phyloP scores from a whole-genome alignment of 1,140 invertebrate genomes.

The Glossosoma conforme region DNA sequence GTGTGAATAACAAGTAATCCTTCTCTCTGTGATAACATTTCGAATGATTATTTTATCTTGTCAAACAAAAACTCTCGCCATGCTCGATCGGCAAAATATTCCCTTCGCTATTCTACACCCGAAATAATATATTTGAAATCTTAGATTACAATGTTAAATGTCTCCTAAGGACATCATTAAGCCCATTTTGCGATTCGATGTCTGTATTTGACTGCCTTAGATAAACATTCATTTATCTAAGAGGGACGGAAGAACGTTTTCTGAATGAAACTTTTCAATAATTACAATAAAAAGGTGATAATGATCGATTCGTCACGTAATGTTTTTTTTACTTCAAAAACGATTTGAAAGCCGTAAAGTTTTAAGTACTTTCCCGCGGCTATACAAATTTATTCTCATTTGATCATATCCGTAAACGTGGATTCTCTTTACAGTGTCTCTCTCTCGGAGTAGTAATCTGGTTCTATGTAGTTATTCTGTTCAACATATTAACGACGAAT shows the following conservation, averaged over 20 bases:
- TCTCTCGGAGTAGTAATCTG: not conserved
- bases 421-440: not conserved
- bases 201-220: not conserved
- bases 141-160: too few relatives aligned
- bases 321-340: slow-evolving; percentile 4
- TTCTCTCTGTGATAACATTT: too few relatives aligned
- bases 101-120: too few relatives aligned
- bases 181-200: too few relatives aligned
- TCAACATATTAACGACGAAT: slow-evolving; percentile 25
- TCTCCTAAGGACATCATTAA: too few relatives aligned
- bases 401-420: not conserved
- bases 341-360: not conserved
- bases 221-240: slow-evolving; percentile 6
- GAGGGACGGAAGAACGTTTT: too few relatives aligned
- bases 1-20: too few relatives aligned
- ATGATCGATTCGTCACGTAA: slow-evolving; percentile 20
- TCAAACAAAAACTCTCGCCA: too few relatives aligned
- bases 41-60: too few relatives aligned
- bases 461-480: slow-evolving; percentile 7
- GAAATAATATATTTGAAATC: too few relatives aligned
- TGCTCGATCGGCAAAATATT: too few relatives aligned
- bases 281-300: slow-evolving; percentile 26
- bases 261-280: slow-evolving; percentile 17
- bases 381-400: not conserved
- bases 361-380: not conserved